These are phyloP conservation scores for Epizoanthus illoricatus DNA, from an alignment of 92 coral and sea anemone genomes.

Conservation along the genomic window DNA sequence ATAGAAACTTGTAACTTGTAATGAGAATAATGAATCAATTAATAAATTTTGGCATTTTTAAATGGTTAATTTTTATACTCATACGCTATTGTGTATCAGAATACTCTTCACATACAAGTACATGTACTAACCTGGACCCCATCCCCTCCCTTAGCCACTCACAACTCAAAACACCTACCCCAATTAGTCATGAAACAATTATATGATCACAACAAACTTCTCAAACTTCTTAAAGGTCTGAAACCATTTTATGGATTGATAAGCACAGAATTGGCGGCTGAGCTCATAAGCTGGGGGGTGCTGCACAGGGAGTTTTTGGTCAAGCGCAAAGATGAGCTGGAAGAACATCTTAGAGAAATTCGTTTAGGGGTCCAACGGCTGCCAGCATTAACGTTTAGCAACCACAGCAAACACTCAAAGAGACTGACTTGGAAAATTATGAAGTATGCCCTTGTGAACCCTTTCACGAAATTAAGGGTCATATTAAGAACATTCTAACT, in stretches of 20 bases:
- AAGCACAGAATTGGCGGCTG: background rate
- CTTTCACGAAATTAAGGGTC: conserved; percentile 32
- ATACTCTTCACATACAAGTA: too few relatives aligned
- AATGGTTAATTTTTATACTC: too few relatives aligned
- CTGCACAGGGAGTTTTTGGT: background rate
- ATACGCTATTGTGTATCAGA: too few relatives aligned
- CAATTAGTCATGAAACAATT: too few relatives aligned
- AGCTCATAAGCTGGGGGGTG: conserved; percentile 7
- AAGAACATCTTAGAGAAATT: conserved; percentile 17
- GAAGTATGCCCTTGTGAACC: conserved; percentile 46
- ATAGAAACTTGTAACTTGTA: too few relatives aligned
- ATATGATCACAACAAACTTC: too few relatives aligned
- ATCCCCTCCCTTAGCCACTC: too few relatives aligned
- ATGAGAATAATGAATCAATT: too few relatives aligned
- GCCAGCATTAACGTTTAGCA: conserved; percentile 23
- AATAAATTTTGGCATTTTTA: too few relatives aligned
- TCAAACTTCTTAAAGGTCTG: background rate
- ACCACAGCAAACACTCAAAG: conserved; percentile 3
- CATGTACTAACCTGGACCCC: too few relatives aligned
- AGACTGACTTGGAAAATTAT: conserved; percentile 26
- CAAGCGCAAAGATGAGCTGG: conserved; percentile 1
- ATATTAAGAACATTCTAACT: conserved; percentile 26
- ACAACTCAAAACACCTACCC: too few relatives aligned
- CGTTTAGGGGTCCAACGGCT: conserved; percentile 33
- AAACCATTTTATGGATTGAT: background rate